These are phyloP conservation scores for Platygyra sinensis DNA, from an alignment of 64 coral and sea anemone species.

Conservation along the genomic window DNA sequence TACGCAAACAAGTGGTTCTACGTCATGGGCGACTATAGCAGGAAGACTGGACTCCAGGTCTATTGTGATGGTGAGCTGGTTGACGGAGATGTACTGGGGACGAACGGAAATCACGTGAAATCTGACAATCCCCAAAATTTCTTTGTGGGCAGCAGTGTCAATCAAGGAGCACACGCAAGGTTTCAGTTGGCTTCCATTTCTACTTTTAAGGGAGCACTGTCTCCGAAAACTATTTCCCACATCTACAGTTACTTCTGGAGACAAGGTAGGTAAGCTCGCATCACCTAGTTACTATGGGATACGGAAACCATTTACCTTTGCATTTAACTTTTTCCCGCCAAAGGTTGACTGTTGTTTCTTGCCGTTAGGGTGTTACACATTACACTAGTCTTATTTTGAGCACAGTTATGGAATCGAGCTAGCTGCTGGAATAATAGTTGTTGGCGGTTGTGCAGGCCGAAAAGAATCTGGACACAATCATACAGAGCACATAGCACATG, in stretches of 20 bases:
- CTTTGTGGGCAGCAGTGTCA: constrained; percentile 51
- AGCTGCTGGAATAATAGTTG: too few relatives aligned
- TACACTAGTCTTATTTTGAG: too few relatives aligned
- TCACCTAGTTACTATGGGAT: too few relatives aligned
- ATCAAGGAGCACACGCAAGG: background rate
- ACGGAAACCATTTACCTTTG: too few relatives aligned
- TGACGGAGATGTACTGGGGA: constrained; percentile 22
- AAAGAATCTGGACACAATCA: too few relatives aligned
- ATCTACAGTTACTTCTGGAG: constrained; percentile 63
- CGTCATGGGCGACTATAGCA: constrained; percentile 45
- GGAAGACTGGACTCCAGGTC: constrained; percentile 41
- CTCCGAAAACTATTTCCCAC: constrained; percentile 29
- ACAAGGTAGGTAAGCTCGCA: constrained; percentile 15
- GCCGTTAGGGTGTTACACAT: too few relatives aligned
- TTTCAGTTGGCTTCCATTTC: constrained; percentile 44
- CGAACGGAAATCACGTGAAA: background rate
- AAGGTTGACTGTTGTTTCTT: too few relatives aligned
- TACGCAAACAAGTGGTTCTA: constrained; percentile 57
- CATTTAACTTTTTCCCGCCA: too few relatives aligned
- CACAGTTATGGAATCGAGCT: too few relatives aligned
- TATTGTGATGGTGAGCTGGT: constrained; percentile 42
- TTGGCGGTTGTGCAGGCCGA: too few relatives aligned
- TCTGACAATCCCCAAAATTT: constrained; percentile 21
- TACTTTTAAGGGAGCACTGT: constrained; percentile 25
- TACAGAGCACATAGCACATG: too few relatives aligned